phyloP scores from a whole-genome alignment of 1,140 invertebrate species.

The Octopus sinensis region DNA sequence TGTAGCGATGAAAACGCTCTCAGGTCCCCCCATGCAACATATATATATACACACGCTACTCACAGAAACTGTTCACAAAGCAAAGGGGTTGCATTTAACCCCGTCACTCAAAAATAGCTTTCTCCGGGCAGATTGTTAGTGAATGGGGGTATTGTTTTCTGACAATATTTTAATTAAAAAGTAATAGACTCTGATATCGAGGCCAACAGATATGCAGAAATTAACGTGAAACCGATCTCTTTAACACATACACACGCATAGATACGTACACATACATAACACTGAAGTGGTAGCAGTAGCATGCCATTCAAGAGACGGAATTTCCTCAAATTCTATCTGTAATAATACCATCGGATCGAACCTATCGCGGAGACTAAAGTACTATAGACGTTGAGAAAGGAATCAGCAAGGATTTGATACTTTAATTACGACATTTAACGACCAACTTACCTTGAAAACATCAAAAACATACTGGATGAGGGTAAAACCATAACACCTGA shows the following conservation, averaged over 20 bases:
- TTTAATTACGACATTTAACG: background rate
- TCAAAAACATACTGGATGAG: conserved; percentile 3
- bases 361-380: background rate
- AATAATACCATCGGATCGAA: background rate
- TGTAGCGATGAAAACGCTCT: no score
- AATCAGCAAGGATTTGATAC: background rate
- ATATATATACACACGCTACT: no score
- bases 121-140: no score
- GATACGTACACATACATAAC: background rate
- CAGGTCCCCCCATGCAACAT: no score
- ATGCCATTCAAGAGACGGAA: background rate
- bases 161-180: no score
- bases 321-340: background rate
- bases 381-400: background rate
- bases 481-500: conserved; percentile 12
- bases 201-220: no score
- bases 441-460: background rate
- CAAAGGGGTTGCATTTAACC: no score
- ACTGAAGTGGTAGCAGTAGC: background rate
- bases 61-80: no score
- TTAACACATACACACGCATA: background rate
- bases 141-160: no score
- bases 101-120: no score
- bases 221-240: no score
- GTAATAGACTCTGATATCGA: no score